Conservation (phyloP, 2,113 vertebrate species). For the Actenoides hombroni region DNA sequence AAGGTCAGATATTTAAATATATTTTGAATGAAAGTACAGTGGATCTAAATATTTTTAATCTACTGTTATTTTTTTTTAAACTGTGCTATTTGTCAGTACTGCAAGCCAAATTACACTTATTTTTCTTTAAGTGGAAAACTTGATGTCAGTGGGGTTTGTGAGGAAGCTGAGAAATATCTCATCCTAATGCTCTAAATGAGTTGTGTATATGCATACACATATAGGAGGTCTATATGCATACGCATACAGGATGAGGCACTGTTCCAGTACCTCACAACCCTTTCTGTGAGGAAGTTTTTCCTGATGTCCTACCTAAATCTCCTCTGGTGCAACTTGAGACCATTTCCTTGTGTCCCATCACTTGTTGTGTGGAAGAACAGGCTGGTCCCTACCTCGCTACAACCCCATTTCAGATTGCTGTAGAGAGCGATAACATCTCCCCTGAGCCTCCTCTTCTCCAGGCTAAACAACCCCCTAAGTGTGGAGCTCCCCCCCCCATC, state of each 20-base stretch:
- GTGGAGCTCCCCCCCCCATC: fast-evolving
- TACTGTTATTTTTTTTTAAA: background rate
- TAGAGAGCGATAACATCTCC: too few species aligned
- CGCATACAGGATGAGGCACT: too few species aligned
- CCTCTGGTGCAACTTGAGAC: too few species aligned
- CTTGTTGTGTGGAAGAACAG: too few species aligned
- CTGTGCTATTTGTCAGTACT: background rate
- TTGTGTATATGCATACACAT: background rate
- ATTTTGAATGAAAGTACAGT: background rate
- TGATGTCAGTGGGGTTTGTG: background rate
- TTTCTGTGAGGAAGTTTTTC: too few species aligned
- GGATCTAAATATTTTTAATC: background rate
- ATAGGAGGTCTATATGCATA: too few species aligned
- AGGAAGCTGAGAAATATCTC: background rate
- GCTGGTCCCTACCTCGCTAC: too few species aligned
- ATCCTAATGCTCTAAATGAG: background rate
- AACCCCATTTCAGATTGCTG: too few species aligned
- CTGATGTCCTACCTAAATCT: too few species aligned
- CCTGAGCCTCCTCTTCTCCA: too few species aligned
- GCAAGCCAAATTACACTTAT: background rate
- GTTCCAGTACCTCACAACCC: too few species aligned
- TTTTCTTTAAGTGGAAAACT: background rate
- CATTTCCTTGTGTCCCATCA: too few species aligned
- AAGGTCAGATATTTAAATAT: background rate
- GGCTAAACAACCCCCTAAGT: background rate